A percentile compares a stretch with the other conserved stretches of the same genome.
Evolutionary conservation across 2,113 vertebrate species (phyloP).

Genomic region (Blennius ocellaris): DNA sequence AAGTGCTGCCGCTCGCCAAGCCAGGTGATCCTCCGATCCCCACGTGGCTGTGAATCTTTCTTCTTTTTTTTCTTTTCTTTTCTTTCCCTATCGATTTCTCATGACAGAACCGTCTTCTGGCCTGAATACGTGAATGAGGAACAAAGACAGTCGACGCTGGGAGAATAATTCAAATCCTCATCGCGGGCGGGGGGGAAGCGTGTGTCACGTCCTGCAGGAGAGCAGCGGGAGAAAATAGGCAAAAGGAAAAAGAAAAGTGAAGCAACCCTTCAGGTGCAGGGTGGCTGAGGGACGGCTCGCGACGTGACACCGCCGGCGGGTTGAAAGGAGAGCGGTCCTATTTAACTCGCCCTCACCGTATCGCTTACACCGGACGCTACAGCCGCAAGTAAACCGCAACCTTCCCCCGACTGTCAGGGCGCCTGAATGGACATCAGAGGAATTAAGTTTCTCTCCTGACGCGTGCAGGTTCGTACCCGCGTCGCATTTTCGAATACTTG

Average conservation of each 20-base stretch:
- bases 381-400: constrained; percentile 27
- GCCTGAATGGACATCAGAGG: not conserved
- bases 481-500: not conserved
- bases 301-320: constrained; percentile 54
- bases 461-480: constrained; percentile 8
- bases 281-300: constrained; percentile 22
- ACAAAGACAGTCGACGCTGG: constrained; percentile 59
- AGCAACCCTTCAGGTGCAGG: constrained; percentile 27
- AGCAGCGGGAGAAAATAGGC: not conserved
- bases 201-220: constrained; percentile 21
- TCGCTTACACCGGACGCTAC: constrained; percentile 40
- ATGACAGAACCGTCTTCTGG: constrained; percentile 53
- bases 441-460: not conserved
- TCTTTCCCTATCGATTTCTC: not conserved
- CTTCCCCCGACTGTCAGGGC: constrained; percentile 8
- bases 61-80: too few species aligned
- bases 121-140: constrained; percentile 54
- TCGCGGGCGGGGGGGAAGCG: constrained; percentile 26
- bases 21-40: not conserved
- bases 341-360: constrained; percentile 50
- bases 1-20: not conserved
- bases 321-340: constrained; percentile 66
- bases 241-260: constrained; percentile 23
- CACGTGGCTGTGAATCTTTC: not conserved
- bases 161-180: constrained; percentile 65